Base-by-base conservation (phyloP, 2,888 invertebrate genomes). In the Hirtodrosophila cameraria region DNA sequence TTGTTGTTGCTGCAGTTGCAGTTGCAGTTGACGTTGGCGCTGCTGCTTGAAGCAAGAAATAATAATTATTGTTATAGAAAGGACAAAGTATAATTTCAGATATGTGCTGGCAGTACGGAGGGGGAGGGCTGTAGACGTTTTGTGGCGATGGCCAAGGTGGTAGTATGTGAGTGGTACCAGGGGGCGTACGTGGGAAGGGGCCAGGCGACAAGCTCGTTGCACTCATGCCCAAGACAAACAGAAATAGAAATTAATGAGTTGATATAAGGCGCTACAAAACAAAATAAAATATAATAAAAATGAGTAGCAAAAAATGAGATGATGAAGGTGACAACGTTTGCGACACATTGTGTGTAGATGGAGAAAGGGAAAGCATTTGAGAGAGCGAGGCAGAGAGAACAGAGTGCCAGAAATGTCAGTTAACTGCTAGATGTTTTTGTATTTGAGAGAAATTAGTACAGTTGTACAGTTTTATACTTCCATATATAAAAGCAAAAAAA, bases 51-150 rank as follows among this genome's bases (percentile, higher is more conserved):
- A 82, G 76, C 85, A 85, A 82, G 70, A 72, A 82, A 82, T 82
- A 82, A 82, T 82, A 85, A 82, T 82, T 86, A 82, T 82, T 82
- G 86, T 85, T 82, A 82, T 82, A 82, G 86, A 81, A 81, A 85
- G 85, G 76, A 85, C 85, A 81, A 85, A 85, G 85, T 85, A 81
- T 78, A 75, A 80, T 84, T 80, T 84, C 80, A 80, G 80, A 80
- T 80, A 81, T 81, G 85, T 78, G n/a, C n/a, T n/a, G 62, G 63
- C 73, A 63, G 49, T 54, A 63, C 73, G 58, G 43, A 73, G 58
- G 63, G 63, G 54, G 62, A n/a, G n/a, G n/a, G n/a, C n/a, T n/a
- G n/a, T n/a, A n/a, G n/a, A n/a, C n/a, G n/a, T n/a, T n/a, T n/a
- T n/a, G n/a, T n/a, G n/a, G n/a, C n/a, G n/a, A n/a, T n/a, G n/a